Evolutionary conservation across 2,113 vertebrate genomes (phyloP).

Genomic region (Catagonus wagneri): DNA sequence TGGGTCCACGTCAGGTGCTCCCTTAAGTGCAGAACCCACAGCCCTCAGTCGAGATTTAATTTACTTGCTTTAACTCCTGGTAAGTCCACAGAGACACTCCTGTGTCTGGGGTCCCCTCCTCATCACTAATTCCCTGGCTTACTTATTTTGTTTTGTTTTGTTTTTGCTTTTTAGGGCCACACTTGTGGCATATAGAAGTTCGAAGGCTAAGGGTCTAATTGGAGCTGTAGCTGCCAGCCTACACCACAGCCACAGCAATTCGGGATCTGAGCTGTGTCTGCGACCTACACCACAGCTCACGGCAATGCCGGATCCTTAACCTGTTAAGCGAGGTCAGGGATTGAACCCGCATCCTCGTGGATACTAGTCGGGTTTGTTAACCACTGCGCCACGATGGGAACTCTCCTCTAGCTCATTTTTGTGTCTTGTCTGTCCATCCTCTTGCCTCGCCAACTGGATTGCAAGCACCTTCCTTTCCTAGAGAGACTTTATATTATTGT

Average conservation of each 20-base stretch:
- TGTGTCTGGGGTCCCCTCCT: not conserved
- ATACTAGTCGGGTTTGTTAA: no score
- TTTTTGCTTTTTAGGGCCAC: no score
- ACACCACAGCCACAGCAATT: no score
- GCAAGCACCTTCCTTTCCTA: not conserved
- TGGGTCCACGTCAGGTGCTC: fast-evolving
- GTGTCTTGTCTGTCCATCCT: not conserved
- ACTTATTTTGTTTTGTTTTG: not conserved
- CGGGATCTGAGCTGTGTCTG: no score
- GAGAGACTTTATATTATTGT: not conserved
- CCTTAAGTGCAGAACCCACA: not conserved
- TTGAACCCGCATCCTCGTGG: no score
- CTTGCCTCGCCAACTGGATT: not conserved
- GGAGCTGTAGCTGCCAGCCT: no score
- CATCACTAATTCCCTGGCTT: not conserved
- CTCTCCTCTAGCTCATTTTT: not conserved
- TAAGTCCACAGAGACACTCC: fast-evolving
- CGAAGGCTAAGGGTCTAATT: no score
- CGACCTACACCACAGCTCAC: no score
- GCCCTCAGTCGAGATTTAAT: fast-evolving
- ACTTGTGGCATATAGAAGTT: no score
- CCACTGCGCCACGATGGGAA: no score
- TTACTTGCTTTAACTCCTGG: not conserved
- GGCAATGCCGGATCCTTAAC: no score
- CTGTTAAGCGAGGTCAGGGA: no score